These are phyloP conservation scores for Chydorus sphaericus DNA, from an alignment of 2,888 invertebrate genomes.

Conservation along the genomic window DNA sequence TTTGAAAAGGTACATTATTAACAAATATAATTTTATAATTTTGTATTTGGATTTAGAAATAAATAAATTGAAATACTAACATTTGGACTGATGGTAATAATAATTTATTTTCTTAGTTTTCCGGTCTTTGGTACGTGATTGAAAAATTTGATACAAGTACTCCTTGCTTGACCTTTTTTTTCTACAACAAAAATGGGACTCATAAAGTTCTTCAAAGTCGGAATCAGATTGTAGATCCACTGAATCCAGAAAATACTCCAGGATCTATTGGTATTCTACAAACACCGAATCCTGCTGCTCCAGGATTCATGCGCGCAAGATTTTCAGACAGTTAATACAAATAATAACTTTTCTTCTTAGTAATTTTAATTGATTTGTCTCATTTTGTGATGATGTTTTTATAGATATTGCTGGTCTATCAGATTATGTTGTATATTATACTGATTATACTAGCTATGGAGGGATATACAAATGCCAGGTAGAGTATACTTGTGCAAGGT, in stretches of 20 bases:
- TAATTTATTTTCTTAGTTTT: conserved; percentile 40
- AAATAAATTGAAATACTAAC: neutral
- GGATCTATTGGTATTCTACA: conserved; percentile 55
- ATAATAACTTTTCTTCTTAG: no score
- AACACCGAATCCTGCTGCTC: conserved; percentile 34
- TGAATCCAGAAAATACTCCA: conserved; percentile 61
- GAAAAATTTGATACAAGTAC: conserved; percentile 70
- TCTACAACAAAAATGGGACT: conserved; percentile 38
- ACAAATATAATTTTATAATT: no score
- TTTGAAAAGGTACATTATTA: neutral
- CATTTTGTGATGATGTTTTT: no score
- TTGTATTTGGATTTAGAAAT: neutral
- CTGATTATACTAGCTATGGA: conserved; percentile 58
- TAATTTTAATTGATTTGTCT: no score
- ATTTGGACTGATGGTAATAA: no score
- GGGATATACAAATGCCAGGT: conserved; percentile 68
- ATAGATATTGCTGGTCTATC: conserved; percentile 58
- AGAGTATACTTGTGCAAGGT: no score
- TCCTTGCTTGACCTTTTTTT: conserved; percentile 60
- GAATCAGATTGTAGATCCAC: conserved; percentile 48
- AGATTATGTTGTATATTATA: conserved; percentile 53
- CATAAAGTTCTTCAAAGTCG: conserved; percentile 55
- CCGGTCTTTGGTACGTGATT: conserved; percentile 66
- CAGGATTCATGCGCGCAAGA: conserved; percentile 55
- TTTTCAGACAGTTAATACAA: conserved; percentile 74